Base-by-base conservation (phyloP, 2,113 vertebrate species). In the Amphilophus citrinellus region DNA sequence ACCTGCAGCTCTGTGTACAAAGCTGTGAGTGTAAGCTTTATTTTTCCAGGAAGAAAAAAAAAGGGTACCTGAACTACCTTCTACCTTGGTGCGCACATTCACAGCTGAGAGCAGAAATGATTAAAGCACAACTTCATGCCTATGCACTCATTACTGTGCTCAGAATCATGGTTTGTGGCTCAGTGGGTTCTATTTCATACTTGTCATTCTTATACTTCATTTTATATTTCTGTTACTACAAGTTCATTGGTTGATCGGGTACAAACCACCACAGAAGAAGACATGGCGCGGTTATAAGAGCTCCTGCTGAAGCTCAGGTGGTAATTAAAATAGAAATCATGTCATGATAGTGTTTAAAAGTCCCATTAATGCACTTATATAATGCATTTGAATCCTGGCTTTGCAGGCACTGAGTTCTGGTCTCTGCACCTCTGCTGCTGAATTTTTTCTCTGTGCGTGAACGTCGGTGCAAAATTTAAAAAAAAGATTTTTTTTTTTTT, bases 111-210 rank as follows among this genome's bases (percentile, higher is more conserved):
- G 47, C 68, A 56, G 68, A 73, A 35, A 73, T 20, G 27, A 56
- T 56, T 56, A 56, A 56, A 73, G 18, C 32, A 20, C 58, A 63
- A n/a, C 73, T 22, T 77, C 82, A 73, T 63, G 58, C 73, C 18
- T 62, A 15, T 58, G 35, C 37, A 5, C 42, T 83, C 65, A 27
- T 85, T 82, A 78, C 59, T 77, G 77, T 63, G 82, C 60, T 80
- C 56, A 50, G 56, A 61, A 27, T n/a, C 59, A 80, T 35, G 53
- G n/a, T 63, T 87, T 42, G 76, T 76, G 79, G 76, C 76, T 77
- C 76, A 63, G 75, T 24, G 83, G 60, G 35, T 39, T 22, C 53
- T 18, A 58, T 80, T 79, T 83, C 83, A 79, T 4, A 50, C 10
- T 24, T 44, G 42, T 47, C 76, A 42, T 24, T 78, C 63, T 76